Percentiles rank a stretch among this genome's conserved stretches.
phyloP scores from a whole-genome alignment of 92 coral and sea anemone genomes.

The Micromussa lordhowensis region DNA sequence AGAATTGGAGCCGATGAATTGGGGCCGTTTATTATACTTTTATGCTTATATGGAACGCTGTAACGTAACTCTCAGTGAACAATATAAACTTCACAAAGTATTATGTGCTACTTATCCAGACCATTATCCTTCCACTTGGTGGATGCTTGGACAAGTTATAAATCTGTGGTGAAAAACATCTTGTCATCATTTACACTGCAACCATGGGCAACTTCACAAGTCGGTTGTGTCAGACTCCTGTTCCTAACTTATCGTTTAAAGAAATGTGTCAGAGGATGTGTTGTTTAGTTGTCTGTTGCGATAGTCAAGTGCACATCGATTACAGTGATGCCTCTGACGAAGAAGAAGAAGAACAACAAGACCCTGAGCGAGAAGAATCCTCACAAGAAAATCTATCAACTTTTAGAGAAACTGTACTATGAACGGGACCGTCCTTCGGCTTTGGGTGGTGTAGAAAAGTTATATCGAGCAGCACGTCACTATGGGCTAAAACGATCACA shows the following conservation, averaged over 20 bases:
- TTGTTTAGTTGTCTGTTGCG: conserved; percentile 23
- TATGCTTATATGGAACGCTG: not conserved
- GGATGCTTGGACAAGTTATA: conserved; percentile 10
- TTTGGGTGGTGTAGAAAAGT: conserved; percentile 1
- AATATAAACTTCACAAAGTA: not conserved
- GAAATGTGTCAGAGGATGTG: not conserved
- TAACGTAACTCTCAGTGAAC: not conserved
- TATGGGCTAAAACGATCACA: conserved; percentile 15
- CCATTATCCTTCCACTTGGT: conserved; percentile 10
- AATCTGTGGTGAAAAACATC: not conserved
- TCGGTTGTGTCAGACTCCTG: not conserved
- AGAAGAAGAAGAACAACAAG: conserved; percentile 8
- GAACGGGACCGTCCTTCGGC: not conserved
- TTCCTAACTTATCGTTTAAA: not conserved
- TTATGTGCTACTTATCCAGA: not conserved
- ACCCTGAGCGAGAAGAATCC: too few species aligned
- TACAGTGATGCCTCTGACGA: not conserved
- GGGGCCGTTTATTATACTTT: not conserved
- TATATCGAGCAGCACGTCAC: not conserved
- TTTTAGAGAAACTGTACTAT: conserved; percentile 25
- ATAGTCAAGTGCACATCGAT: conserved; percentile 10
- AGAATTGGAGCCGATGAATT: not conserved
- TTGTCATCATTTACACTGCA: not conserved
- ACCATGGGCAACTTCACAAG: conserved; percentile 16
- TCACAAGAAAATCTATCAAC: not conserved